Percentiles rank a stretch among this genome's conserved stretches.
phyloP scores from a whole-genome alignment of 2,797 vertebrate genomes.

The Eidolon dupreanum region DNA sequence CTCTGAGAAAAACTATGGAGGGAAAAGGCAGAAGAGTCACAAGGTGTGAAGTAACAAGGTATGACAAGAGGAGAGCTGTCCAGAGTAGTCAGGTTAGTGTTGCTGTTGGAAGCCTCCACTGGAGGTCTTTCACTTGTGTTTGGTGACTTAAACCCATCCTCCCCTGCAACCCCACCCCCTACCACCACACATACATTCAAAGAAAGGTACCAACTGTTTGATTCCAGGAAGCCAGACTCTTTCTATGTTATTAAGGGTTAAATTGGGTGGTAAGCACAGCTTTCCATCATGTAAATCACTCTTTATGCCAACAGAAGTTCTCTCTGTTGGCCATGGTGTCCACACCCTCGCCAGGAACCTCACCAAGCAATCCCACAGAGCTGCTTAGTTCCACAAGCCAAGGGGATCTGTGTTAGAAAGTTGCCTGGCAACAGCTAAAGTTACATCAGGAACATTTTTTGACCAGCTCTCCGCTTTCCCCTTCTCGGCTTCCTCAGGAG shows the following conservation, averaged over 20 bases:
- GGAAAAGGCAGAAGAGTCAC: neutral
- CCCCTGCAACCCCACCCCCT: neutral
- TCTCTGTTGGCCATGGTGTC: conserved; percentile 1
- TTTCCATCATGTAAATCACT: conserved; percentile 44
- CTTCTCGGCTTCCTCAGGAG: neutral
- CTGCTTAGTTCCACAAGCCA: conserved; percentile 19
- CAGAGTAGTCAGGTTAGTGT: neutral
- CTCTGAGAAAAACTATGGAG: neutral
- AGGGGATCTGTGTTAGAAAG: conserved; percentile 11
- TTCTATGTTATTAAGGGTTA: conserved; percentile 16
- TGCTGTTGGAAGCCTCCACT: neutral
- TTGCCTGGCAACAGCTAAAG: conserved; percentile 46
- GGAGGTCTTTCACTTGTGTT: neutral
- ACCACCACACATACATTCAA: neutral
- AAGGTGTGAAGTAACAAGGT: neutral
- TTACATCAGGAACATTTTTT: conserved; percentile 43
- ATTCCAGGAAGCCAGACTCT: neutral
- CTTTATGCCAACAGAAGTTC: neutral
- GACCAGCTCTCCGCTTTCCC: neutral
- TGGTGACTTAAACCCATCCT: neutral
- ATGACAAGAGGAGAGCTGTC: neutral
- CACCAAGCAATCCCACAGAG: conserved; percentile 5
- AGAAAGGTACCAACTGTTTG: neutral
- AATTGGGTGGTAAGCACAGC: neutral
- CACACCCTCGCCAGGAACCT: neutral